Evolutionary conservation across 2,113 vertebrate species (phyloP).

Genomic region (Probosciger aterrimus): DNA sequence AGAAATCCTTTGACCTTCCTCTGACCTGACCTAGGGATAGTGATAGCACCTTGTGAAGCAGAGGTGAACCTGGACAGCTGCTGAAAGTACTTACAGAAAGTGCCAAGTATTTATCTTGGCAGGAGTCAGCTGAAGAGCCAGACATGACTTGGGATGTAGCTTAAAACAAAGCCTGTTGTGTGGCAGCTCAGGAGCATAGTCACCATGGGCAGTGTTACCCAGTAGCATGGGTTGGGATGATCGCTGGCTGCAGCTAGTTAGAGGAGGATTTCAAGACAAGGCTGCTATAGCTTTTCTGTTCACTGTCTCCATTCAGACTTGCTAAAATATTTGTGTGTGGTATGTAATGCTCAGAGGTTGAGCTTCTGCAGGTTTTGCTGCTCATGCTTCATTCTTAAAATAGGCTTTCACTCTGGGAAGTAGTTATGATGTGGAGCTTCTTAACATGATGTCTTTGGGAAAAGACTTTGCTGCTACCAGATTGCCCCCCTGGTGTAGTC

Average conservation of each 20-base stretch:
- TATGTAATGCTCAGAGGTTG: background rate
- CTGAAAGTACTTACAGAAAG: background rate
- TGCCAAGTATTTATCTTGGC: background rate
- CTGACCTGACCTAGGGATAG: background rate
- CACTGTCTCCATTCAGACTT: background rate
- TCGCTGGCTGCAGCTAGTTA: background rate
- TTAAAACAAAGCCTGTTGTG: background rate
- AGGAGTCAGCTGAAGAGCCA: background rate
- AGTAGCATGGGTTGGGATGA: background rate
- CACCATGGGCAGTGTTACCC: fast-evolving
- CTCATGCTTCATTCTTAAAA: background rate
- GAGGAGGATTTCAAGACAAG: background rate
- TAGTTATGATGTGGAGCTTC: background rate
- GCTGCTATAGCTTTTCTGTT: background rate
- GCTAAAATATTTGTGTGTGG: background rate
- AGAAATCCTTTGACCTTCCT: background rate
- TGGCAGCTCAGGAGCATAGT: background rate
- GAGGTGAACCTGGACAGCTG: background rate
- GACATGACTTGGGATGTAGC: background rate
- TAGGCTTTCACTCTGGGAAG: background rate
- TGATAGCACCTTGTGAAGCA: background rate
- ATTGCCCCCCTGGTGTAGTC: background rate
- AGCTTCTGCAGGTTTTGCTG: slow-evolving; percentile 9
- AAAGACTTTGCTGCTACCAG: background rate
- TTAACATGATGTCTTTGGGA: background rate